Evolutionary conservation across 2,888 invertebrate species (phyloP), one percentile per base, ranked within the genome.

Genomic region (Trichacis sp.): DNA sequence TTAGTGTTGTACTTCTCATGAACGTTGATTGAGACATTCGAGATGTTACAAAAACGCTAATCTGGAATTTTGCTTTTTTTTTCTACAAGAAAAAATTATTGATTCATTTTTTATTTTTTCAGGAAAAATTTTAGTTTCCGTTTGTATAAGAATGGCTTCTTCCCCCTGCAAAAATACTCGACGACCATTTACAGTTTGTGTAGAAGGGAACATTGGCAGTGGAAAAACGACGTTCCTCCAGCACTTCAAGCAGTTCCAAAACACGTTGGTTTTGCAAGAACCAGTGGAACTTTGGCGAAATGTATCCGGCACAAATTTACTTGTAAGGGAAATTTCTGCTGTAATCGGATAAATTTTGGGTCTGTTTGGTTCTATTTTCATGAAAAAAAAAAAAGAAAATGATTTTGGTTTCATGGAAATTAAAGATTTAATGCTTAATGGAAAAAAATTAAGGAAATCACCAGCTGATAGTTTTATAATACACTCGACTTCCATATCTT

Each of bases 181-280:
- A 70, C 89, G 89, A 70, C 92, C 93, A 0, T 93, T 92, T 77
- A 94, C 93, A 0, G 92, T 96, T 17, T 88, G 93, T 38, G 92
- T 96, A 29, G 95, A 96, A 81, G 95, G 95, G 19, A 96, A 96
- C 82, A 95, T 96, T 76, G 95, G 95, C 19, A 92, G 94, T 79
- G 95, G 95, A 0, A 96, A 96, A 86, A 95, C 95, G 1, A 94
- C 95, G 5, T 94, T 95, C 81, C 83, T 96, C 12, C 90, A 93
- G 77, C 90, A 93, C 85, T 95, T 95, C 80, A 87, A 90, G 52
- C 89, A 91, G 75, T 90, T 90, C 77, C 88, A 91, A 47, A 90
- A 93, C 73, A 89, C 93, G 19, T 89, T 89, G 55, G 86, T 86
- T 67, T 78, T 85, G 1, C 79, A 89, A 87, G 96, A 96, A 82